Conservation (phyloP, 2,888 invertebrate species). For the Eulithis testata region DNA sequence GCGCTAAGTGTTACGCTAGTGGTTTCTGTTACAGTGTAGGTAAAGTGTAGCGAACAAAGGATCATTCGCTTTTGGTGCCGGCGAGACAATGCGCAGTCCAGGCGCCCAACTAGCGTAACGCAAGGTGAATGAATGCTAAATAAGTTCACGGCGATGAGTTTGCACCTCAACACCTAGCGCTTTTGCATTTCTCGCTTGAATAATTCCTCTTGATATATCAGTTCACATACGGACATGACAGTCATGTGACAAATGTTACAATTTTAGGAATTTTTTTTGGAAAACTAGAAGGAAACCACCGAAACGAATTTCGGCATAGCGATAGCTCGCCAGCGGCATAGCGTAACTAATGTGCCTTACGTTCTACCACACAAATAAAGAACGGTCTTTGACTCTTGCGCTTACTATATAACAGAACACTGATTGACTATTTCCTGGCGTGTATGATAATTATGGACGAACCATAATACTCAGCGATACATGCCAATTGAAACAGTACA, state of each 20-base stretch:
- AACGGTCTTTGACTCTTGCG: conserved; percentile 70
- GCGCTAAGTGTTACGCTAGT: conserved; percentile 69
- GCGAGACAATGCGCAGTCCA: conserved; percentile 75
- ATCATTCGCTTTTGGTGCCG: conserved; percentile 69
- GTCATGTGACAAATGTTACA: conserved; percentile 34
- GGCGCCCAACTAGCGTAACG: conserved; percentile 72
- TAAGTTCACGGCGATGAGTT: conserved; percentile 62
- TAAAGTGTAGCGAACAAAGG: conserved; percentile 77
- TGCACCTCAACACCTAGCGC: conserved; percentile 47
- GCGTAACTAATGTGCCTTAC: conserved; percentile 68
- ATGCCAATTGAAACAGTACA: conserved; percentile 54
- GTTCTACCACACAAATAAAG: conserved; percentile 58
- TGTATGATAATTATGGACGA: conserved; percentile 52
- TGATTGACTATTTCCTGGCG: conserved; percentile 65
- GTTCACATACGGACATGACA: conserved; percentile 36
- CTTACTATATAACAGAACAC: conserved; percentile 58
- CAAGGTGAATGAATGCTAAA: conserved; percentile 78
- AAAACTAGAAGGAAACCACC: conserved; percentile 48
- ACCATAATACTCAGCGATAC: conserved; percentile 53
- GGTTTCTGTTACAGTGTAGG: conserved; percentile 71
- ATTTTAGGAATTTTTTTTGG: conserved; percentile 29
- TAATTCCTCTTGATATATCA: conserved; percentile 36
- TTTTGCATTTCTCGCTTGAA: conserved; percentile 43
- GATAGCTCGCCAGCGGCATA: conserved; percentile 57
- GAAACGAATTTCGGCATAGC: conserved; percentile 41